A percentile compares a stretch with the other conserved stretches of the same genome.
Evolutionary conservation across 2,797 vertebrate species (phyloP).

Genomic region (Melanogrammus aeglefinus): DNA sequence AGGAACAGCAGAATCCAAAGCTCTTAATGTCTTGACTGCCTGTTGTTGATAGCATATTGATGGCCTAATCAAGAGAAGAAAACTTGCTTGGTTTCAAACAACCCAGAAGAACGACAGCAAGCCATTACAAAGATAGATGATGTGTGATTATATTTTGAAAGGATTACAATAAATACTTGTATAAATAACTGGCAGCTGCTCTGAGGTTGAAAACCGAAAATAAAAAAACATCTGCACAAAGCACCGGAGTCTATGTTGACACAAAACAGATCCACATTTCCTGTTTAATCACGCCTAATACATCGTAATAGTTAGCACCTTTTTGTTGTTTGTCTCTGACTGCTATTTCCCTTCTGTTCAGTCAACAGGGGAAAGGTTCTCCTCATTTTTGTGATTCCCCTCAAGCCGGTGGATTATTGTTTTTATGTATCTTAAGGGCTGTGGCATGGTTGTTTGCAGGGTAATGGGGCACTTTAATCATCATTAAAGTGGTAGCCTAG

Average conservation of each 20-base stretch:
- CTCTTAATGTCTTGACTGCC: too few relatives aligned
- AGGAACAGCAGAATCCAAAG: too few relatives aligned
- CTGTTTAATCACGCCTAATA: background rate
- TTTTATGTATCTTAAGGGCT: slow-evolving; percentile 9
- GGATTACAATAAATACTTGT: too few relatives aligned
- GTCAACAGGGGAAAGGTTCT: too few relatives aligned
- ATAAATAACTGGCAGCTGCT: too few relatives aligned
- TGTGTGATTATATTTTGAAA: slow-evolving; percentile 4
- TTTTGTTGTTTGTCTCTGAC: too few relatives aligned
- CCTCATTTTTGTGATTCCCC: too few relatives aligned
- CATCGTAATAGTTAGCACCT: background rate
- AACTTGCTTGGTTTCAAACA: background rate
- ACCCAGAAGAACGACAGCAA: background rate
- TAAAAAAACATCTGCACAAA: too few relatives aligned
- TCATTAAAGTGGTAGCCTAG: background rate
- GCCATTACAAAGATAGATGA: slow-evolving; percentile 11
- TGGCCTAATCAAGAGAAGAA: background rate
- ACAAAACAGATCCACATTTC: slow-evolving; percentile 8
- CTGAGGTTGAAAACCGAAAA: too few relatives aligned
- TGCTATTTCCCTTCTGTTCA: too few relatives aligned
- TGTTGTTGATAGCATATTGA: background rate
- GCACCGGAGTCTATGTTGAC: background rate
- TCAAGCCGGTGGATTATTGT: too few relatives aligned
- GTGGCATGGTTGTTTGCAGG: slow-evolving; percentile 12
- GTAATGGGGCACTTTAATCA: background rate